Percentiles rank a stretch among this genome's conserved stretches.
Evolutionary conservation across 2,888 invertebrate species (phyloP).

Genomic region (Lasius fuliginosus): DNA sequence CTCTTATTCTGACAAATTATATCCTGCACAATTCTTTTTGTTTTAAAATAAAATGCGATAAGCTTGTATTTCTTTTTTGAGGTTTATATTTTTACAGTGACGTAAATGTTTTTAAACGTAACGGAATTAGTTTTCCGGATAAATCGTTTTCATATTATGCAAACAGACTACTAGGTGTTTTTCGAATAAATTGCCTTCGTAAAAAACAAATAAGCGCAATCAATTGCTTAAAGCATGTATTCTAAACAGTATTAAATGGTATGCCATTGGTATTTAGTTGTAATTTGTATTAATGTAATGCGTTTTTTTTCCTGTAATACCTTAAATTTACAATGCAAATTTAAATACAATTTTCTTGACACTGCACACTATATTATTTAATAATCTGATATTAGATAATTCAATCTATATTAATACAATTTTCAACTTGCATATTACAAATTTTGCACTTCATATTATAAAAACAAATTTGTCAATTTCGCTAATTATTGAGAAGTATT

Average conservation of each 20-base stretch:
- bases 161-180: not conserved
- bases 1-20: not conserved
- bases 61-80: not conserved
- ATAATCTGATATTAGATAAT: constrained; percentile 2
- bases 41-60: not conserved
- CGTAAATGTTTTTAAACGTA: constrained; percentile 17
- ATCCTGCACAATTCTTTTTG: not conserved
- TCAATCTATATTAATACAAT: not conserved
- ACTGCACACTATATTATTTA: not conserved
- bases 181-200: constrained; percentile 34
- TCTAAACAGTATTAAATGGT: not conserved
- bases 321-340: not conserved
- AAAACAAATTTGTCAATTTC: no score
- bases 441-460: no score
- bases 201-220: constrained; percentile 21
- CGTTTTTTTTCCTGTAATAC: not conserved
- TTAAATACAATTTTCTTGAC: not conserved
- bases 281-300: not conserved
- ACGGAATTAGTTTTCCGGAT: not conserved
- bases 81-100: constrained; percentile 4
- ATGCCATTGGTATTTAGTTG: not conserved
- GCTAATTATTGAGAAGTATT: no score
- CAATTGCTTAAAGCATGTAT: not conserved
- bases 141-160: constrained; percentile 30
- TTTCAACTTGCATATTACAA: no score